Evolutionary conservation across 2,888 invertebrate species (phyloP).

Genomic region (Zygogramma bicolorata): DNA sequence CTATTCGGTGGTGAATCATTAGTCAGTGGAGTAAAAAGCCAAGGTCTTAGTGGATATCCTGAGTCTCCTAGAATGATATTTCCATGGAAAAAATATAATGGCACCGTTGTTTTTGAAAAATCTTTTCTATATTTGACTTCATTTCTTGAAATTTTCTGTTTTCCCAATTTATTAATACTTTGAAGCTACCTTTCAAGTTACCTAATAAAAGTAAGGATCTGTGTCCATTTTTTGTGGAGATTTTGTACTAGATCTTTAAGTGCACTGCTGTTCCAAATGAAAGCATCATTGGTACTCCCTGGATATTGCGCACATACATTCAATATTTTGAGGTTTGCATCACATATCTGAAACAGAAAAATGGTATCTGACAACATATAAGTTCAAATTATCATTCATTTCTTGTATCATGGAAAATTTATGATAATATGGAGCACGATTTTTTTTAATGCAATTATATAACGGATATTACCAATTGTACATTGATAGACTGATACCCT

Average conservation of each 20-base stretch:
- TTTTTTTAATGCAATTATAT: not conserved
- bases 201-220: too few species aligned
- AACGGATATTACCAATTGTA: slow-evolving; percentile 43
- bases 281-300: too few species aligned
- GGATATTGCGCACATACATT: too few species aligned
- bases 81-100: not conserved
- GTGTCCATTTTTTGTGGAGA: too few species aligned
- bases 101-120: not conserved
- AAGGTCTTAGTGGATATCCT: slow-evolving; percentile 33
- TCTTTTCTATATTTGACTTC: too few species aligned
- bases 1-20: slow-evolving; percentile 11
- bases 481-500: slow-evolving; percentile 52
- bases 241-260: not conserved
- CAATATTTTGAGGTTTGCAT: too few species aligned
- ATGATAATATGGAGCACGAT: not conserved
- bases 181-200: slow-evolving; percentile 5
- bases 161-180: not conserved
- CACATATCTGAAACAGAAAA: too few species aligned
- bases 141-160: too few species aligned
- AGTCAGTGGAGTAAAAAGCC: slow-evolving; percentile 28
- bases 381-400: not conserved
- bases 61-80: slow-evolving; percentile 9
- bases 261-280: slow-evolving; percentile 5
- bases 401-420: not conserved
- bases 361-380: not conserved